Evolutionary conservation across 1,140 invertebrate species (phyloP), one percentile per base, ranked within the genome.

Genomic region (Chironomus tepperi): DNA sequence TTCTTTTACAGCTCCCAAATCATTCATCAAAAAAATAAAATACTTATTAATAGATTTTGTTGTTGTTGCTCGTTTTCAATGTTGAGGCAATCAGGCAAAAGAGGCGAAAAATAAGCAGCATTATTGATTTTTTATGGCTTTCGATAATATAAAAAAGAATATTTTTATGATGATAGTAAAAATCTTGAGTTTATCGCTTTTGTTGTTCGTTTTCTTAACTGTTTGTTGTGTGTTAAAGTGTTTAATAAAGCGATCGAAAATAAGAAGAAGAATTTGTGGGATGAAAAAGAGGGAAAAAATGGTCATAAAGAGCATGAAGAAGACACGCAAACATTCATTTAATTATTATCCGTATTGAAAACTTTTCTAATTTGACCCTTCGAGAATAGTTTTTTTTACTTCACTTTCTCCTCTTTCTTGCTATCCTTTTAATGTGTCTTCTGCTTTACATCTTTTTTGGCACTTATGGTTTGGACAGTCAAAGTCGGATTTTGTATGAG

Each of bases 11-110:
- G 24, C 24, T 34, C 24, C 24, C 24, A 34, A 57, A n/a, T 57
- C 47, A 57, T 57, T 57, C 47, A 57, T 57, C 47, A 57, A 57
- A 57, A 57, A n/a, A n/a, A 57, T 57, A 57, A 57, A n/a, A 57
- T n/a, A n/a, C 47, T 57, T 57, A 57, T 57, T 57, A 57, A 57
- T 57, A 57, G 47, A n/a, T 57, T 57, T 34, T 34, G 1, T 34
- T 34, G 24, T 34, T 34, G 24, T 34, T n/a, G 47, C 12, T 57
- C 47, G 12, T 57, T n/a, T n/a, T 57, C 47, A 15, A n/a, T 12
- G 10, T 57, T 57, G 10, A 57, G n/a, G 47, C 47, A 57, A 57
- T 57, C 47, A 57, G 47, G 47, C 47, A n/a, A 57, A 15, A n/a
- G 47, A n/a, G n/a, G 47, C 47, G 47, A 57, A 57, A 57, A 57